phyloP scores from a whole-genome alignment of 1,140 invertebrate species.

The Steinernema feltiae region DNA sequence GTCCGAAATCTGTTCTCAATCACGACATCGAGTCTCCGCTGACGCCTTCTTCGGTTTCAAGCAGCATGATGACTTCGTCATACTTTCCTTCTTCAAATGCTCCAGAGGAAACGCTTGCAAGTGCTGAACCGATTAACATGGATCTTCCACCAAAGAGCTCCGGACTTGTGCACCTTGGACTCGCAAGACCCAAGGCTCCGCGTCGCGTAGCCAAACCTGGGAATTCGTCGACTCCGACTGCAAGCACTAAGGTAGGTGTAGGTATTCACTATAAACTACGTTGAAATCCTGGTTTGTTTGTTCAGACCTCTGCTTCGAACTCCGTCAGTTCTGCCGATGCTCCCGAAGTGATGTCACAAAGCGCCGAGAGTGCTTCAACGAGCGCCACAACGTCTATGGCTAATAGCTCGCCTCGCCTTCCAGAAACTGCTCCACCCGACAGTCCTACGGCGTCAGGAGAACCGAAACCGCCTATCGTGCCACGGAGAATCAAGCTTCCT shows the following conservation, averaged over 20 bases:
- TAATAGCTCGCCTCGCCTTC: not conserved
- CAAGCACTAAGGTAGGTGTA: not conserved
- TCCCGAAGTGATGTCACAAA: not conserved
- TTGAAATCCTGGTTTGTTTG: not conserved
- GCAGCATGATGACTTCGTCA: slow-evolving; percentile 4
- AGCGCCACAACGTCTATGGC: not conserved
- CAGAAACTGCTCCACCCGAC: not conserved
- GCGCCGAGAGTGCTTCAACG: not conserved
- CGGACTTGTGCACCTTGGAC: not conserved
- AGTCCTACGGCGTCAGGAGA: not conserved
- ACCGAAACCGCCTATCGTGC: not conserved
- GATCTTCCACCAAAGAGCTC: not conserved
- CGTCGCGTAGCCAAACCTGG: not conserved
- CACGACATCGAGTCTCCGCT: not conserved
- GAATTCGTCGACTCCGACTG: not conserved
- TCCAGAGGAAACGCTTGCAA: not conserved
- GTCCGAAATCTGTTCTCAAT: not conserved
- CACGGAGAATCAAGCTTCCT: slow-evolving; percentile 3
- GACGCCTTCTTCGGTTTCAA: not conserved
- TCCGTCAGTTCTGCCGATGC: not conserved
- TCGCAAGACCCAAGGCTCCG: not conserved
- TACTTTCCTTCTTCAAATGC: not conserved
- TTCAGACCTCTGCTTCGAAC: slow-evolving; percentile 4
- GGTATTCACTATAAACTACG: not conserved
- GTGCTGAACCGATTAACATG: not conserved